Conservation (phyloP, 2,797 vertebrate species). For the Chloroceryle amazona region DNA sequence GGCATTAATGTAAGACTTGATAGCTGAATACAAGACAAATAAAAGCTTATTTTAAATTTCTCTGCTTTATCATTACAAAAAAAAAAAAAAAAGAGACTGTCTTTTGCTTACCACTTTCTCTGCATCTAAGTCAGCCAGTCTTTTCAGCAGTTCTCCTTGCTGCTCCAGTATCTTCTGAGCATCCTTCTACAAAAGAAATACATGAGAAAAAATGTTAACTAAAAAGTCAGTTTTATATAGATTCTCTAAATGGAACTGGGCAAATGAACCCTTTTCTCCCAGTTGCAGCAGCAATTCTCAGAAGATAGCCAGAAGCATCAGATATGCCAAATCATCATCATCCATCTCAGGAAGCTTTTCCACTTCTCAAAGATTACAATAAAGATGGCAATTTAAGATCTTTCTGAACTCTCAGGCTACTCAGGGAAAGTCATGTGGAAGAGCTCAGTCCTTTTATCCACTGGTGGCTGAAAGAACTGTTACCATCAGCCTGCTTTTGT, state of each 20-base stretch:
- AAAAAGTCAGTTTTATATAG: not conserved
- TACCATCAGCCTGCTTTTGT: not conserved
- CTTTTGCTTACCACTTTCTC: slow-evolving; percentile 85
- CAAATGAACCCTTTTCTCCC: not conserved
- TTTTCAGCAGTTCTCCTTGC: slow-evolving; percentile 86
- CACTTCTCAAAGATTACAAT: not conserved
- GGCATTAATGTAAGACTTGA: not conserved
- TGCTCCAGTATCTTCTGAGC: slow-evolving; percentile 83
- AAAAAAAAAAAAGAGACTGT: not conserved
- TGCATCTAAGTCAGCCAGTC: slow-evolving; percentile 85
- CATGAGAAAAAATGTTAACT: not conserved
- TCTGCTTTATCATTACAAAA: not conserved
- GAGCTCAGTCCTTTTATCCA: not conserved
- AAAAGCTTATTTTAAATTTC: not conserved
- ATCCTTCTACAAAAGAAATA: slow-evolving; percentile 78
- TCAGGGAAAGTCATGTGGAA: not conserved
- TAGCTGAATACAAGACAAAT: not conserved
- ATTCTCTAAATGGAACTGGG: not conserved
- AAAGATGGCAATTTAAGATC: not conserved
- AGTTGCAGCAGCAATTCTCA: not conserved
- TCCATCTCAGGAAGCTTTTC: not conserved
- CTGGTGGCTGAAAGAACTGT: not conserved
- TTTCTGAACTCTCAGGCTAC: not conserved
- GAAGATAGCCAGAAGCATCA: not conserved
- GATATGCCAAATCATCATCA: not conserved